phyloP scores from a whole-genome alignment of 2,888 invertebrate species.

The Cephalotes varians region DNA sequence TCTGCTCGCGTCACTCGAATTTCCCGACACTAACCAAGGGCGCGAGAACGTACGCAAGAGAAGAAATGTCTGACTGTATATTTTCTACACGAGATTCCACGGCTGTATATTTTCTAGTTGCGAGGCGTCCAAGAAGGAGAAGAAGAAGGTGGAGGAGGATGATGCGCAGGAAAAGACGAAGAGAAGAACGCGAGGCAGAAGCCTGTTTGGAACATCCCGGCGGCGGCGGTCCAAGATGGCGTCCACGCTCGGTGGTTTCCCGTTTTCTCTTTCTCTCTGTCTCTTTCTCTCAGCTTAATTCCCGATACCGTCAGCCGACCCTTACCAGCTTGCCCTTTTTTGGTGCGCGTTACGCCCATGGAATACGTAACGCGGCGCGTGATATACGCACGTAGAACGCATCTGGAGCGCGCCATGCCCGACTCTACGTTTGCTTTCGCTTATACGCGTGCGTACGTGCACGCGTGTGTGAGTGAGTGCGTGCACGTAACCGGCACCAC shows the following conservation, averaged over 20 bases:
- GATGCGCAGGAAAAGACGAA: not conserved
- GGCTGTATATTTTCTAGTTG: conserved; percentile 29
- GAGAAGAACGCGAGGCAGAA: conserved; percentile 22
- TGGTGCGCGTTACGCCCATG: conserved; percentile 69
- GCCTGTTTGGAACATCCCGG: conserved; percentile 50
- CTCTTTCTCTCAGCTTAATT: conserved; percentile 63
- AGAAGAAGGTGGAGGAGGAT: not conserved
- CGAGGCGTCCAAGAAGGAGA: not conserved
- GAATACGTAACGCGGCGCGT: conserved; percentile 67
- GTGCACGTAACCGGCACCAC: conserved; percentile 30
- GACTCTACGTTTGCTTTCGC: conserved; percentile 22
- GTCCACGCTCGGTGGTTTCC: conserved; percentile 51
- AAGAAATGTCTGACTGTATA: conserved; percentile 17
- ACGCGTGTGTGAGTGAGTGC: not conserved
- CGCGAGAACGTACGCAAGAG: not conserved
- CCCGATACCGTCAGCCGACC: conserved; percentile 61
- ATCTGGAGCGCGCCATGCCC: conserved; percentile 65
- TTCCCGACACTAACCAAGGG: conserved; percentile 10
- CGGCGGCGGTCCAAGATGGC: conserved; percentile 66
- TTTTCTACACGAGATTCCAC: conserved; percentile 40
- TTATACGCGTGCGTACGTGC: conserved; percentile 1
- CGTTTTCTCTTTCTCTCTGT: conserved; percentile 44
- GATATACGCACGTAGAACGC: conserved; percentile 62
- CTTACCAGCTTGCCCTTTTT: conserved; percentile 60
- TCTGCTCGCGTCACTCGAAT: not conserved